A percentile compares a stretch with the other conserved stretches of the same genome.
Conservation (phyloP, 2,797 vertebrate genomes). For the Microchirus variegatus region DNA sequence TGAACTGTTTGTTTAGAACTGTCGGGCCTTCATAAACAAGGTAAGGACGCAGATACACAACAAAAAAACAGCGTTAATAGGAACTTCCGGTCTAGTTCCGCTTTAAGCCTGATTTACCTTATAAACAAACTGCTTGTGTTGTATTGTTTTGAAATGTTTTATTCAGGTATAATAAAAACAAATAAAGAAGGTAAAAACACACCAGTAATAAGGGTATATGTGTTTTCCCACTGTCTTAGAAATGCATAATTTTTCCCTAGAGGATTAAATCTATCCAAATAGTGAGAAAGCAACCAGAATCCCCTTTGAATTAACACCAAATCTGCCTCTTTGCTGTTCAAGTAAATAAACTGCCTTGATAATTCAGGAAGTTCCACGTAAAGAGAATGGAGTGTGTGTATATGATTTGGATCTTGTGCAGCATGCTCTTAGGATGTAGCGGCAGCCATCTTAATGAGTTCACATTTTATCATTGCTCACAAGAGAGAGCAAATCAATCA, state of each 20-base stretch:
- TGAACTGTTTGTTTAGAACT: no score
- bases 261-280: conserved; percentile 46
- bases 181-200: no score
- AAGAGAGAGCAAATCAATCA: conserved; percentile 80
- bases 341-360: conserved; percentile 53
- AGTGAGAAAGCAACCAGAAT: conserved; percentile 28
- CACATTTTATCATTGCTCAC: conserved; percentile 77
- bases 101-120: no score
- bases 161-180: no score
- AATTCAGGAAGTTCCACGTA: conserved; percentile 56
- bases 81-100: no score
- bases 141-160: no score
- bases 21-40: no score
- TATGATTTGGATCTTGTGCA: conserved; percentile 63
- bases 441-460: conserved; percentile 77
- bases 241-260: conserved; percentile 29
- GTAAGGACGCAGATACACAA: no score
- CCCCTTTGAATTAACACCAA: conserved; percentile 27
- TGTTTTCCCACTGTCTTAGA: conserved; percentile 13
- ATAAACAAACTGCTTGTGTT: no score
- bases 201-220: conserved; percentile 23
- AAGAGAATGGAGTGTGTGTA: conserved; percentile 45
- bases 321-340: conserved; percentile 38
- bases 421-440: conserved; percentile 65
- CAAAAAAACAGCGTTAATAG: no score